Evolutionary conservation across 2,888 invertebrate species (phyloP), one percentile per base, ranked within the genome.

Genomic region (Spodoptera picta): DNA sequence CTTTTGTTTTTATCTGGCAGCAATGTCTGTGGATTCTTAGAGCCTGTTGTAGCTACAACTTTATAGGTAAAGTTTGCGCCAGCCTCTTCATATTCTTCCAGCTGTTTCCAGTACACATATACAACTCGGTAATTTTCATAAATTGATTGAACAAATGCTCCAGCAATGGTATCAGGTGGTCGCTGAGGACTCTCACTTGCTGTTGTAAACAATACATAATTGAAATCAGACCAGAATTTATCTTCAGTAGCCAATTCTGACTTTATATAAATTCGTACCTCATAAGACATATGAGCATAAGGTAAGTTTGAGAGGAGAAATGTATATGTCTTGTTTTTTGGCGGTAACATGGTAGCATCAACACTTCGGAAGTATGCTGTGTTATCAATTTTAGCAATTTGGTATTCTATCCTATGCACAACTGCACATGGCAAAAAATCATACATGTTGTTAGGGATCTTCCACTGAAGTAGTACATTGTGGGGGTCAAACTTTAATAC

Each of bases 101-200:
- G 95, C 72, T 96, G 95, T 83, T 97, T 96, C 98, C 98, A 98
- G 87, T 98, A 98, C 24, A 98, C 91, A 85, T 96, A 96, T 47
- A 97, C 92, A 58, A 96, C 95, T 70, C 96, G 93, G 65, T 95
- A 94, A 45, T 90, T 88, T 23, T 94, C 91, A 80, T 88, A 95
- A 56, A 87, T 87, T 90, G 92, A 90, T 72, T 96, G 95, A 86
- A 97, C 96, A 86, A 98, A 98, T 81, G 97, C 96, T 46, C 98
- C 98, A 14, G 96, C 92, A 70, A 96, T 96, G 4, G 96, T 96
- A 55, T 95, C 95, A 0, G 98, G 98, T 42, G 98, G 96, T 42
- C 95, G 91, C 19, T 93, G 95, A 2, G 98, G 98, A 63, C 68
- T 88, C 71, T 94, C 93, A 82, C 95, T 95, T 19, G 84, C 90